Percentiles rank a stretch among this genome's conserved stretches.
These are phyloP conservation scores for Ctenopoma multispine DNA, from an alignment of 2,797 vertebrate species.

Conservation along the genomic window DNA sequence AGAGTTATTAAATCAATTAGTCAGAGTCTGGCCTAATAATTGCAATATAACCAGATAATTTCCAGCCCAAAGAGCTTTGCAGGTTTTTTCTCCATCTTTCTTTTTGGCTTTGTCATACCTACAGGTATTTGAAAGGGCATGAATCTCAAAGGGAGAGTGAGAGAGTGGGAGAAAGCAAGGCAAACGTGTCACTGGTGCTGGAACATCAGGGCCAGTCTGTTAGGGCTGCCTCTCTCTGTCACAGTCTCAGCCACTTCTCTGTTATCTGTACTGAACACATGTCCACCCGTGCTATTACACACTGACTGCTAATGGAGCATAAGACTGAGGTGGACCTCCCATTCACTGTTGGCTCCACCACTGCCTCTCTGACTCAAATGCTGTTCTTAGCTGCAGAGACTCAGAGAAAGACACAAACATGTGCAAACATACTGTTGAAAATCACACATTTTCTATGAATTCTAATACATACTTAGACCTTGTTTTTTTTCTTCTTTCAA, in stretches of 20 bases:
- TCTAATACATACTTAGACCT: constrained; percentile 36
- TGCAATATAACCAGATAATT: constrained; percentile 50
- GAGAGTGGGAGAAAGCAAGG: constrained; percentile 36
- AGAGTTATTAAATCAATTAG: constrained; percentile 64
- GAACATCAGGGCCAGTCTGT: constrained; percentile 71
- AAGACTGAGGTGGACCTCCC: constrained; percentile 74
- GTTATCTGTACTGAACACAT: constrained; percentile 79
- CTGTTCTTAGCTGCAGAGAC: constrained; percentile 29
- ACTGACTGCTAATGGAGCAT: constrained; percentile 78
- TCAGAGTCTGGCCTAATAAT: constrained; percentile 55
- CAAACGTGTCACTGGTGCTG: constrained; percentile 47
- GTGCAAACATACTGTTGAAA: constrained; percentile 36
- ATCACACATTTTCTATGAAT: constrained; percentile 49
- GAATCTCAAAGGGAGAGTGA: constrained; percentile 38
- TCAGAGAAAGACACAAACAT: constrained; percentile 21
- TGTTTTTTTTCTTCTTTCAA: constrained; percentile 19
- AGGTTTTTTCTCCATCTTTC: constrained; percentile 16
- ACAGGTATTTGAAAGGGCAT: constrained; percentile 42
- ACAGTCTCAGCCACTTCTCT: constrained; percentile 70
- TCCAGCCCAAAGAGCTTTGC: constrained; percentile 30
- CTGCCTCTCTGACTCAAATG: constrained; percentile 46
- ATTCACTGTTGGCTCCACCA: constrained; percentile 50
- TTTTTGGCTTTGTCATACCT: constrained; percentile 42
- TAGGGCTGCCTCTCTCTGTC: constrained; percentile 70
- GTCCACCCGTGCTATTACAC: constrained; percentile 76